A percentile compares a stretch with the other conserved stretches of the same genome.
These are phyloP conservation scores for Montipora efflorescens DNA, from an alignment of 64 coral and sea anemone genomes.

Conservation along the genomic window DNA sequence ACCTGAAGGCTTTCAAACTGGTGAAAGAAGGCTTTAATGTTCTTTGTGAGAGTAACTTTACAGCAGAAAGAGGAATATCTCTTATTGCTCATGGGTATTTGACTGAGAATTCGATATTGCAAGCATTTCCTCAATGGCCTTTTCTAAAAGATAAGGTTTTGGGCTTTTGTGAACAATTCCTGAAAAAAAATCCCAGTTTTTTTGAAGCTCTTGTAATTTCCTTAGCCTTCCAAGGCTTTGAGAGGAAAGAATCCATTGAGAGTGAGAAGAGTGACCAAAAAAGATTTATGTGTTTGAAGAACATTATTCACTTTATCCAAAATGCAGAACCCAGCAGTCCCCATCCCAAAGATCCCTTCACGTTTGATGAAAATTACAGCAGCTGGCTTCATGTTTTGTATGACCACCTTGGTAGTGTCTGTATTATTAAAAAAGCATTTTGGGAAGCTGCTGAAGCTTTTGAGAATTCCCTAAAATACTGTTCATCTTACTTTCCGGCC, in stretches of 20 bases:
- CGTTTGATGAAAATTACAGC: conserved; percentile 71
- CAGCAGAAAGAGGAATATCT: conserved; percentile 65
- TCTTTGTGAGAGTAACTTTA: conserved; percentile 76
- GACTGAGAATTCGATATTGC: conserved; percentile 67
- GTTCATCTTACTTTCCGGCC: conserved; percentile 67
- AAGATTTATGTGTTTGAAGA: conserved; percentile 31
- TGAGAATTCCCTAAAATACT: conserved; percentile 62
- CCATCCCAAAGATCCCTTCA: conserved; percentile 21
- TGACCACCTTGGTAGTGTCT: conserved; percentile 24
- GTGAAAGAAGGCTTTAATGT: conserved; percentile 67
- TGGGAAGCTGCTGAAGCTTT: conserved; percentile 65
- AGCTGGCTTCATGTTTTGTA: conserved; percentile 87
- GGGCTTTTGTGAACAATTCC: neutral
- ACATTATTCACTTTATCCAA: conserved; percentile 75
- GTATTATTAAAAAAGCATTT: neutral
- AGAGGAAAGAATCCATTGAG: neutral
- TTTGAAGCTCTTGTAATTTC: conserved; percentile 74
- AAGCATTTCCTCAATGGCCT: neutral
- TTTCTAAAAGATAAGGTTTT: neutral
- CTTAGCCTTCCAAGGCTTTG: neutral
- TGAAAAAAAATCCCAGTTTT: conserved; percentile 27
- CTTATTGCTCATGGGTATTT: conserved; percentile 57
- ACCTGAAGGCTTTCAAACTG: conserved; percentile 77
- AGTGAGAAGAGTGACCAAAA: conserved; percentile 17
- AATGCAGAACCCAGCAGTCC: conserved; percentile 64